Evolutionary conservation across 2,113 vertebrate species (phyloP).

Genomic region (mouse (Mus musculus)): GRCm39 chr4:130855501-130856000

Average conservation of each 20-base stretch:
- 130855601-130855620: rapidly evolving
- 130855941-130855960: neutral
- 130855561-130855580: neutral
- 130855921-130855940: neutral
- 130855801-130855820: neutral
- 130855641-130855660: no score
- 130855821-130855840: no score
- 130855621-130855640: neutral
- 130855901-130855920: rapidly evolving
- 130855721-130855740: rapidly evolving
- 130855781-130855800: neutral
- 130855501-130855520: neutral
- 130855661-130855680: neutral
- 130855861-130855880: neutral
- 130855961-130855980: neutral
- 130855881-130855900: rapidly evolving
- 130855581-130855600: neutral
- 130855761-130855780: no score
- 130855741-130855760: no score
- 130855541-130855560: neutral
- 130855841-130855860: neutral
- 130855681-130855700: neutral
- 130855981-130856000: neutral
- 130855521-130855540: no score
- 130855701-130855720: neutral